Percentiles rank a stretch among this genome's conserved stretches.
Conservation (phyloP, 1,140 invertebrate species). For the Drosophila sulfurigaster region DNA sequence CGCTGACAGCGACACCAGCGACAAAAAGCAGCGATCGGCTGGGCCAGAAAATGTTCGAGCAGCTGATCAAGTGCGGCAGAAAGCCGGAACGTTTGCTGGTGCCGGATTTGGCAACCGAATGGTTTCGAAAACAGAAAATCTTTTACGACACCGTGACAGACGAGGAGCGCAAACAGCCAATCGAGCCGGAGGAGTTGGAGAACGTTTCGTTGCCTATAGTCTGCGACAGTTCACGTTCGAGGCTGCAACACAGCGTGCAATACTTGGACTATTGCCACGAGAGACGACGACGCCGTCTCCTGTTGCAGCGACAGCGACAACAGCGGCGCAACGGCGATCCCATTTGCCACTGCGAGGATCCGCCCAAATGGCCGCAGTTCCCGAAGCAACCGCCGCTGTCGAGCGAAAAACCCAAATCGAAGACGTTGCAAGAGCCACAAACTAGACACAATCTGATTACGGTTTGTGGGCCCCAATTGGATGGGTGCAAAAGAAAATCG, state of each 20-base stretch:
- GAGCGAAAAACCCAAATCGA: background rate
- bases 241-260: slow-evolving; percentile 20
- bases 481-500: slow-evolving; percentile 5
- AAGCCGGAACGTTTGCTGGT: slow-evolving; percentile 60
- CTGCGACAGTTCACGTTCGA: slow-evolving; percentile 13
- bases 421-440: background rate
- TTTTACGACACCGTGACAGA: slow-evolving; percentile 48
- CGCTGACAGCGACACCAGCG: background rate
- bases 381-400: background rate
- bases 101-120: slow-evolving; percentile 72
- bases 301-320: slow-evolving; percentile 8
- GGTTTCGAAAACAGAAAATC: slow-evolving; percentile 71
- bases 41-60: slow-evolving; percentile 42
- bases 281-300: background rate
- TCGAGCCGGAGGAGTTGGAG: background rate
- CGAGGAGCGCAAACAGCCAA: slow-evolving; percentile 2
- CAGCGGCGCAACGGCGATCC: background rate
- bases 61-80: slow-evolving; percentile 29
- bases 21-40: background rate
- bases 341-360: background rate
- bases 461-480: background rate
- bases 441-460: background rate
- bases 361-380: slow-evolving; percentile 6
- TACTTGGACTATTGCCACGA: slow-evolving; percentile 23
- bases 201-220: background rate